Conservation (phyloP, 2,797 vertebrate species). For the Furcifer pardalis region DNA sequence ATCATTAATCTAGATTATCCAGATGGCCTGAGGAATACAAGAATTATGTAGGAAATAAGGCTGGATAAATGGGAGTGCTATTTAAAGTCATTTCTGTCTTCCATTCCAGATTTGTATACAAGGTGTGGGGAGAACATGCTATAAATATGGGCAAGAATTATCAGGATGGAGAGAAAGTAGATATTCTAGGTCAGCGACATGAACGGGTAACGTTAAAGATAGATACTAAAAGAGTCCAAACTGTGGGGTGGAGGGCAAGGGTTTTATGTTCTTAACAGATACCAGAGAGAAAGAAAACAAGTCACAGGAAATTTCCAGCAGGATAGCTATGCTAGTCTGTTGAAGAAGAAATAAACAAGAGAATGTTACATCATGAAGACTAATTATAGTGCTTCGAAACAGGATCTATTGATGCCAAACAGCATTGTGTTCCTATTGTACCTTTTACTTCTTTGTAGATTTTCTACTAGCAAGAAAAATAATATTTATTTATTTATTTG, state of each 20-base stretch:
- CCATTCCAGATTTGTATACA: neutral
- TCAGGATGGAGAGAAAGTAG: neutral
- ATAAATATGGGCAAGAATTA: neutral
- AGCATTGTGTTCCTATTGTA: neutral
- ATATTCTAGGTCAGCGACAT: neutral
- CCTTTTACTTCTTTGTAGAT: neutral
- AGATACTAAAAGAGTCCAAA: neutral
- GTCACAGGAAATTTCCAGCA: neutral
- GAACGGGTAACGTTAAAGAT: neutral
- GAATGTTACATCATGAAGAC: neutral
- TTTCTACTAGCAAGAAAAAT: neutral
- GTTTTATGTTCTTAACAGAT: neutral
- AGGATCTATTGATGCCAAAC: neutral
- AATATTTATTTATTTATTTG: too few relatives aligned
- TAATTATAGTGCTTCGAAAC: neutral
- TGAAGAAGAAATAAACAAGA: neutral
- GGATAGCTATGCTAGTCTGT: neutral
- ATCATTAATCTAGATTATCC: conserved; percentile 36
- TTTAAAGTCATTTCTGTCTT: conserved; percentile 20
- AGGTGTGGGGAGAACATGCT: neutral
- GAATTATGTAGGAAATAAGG: conserved; percentile 19
- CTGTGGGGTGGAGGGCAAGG: neutral
- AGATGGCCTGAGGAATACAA: conserved; percentile 24
- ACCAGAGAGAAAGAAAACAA: neutral
- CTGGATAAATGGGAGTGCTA: conserved; percentile 15